These are phyloP conservation scores for Drosophila dunni DNA, from an alignment of 1,140 invertebrate genomes.

Conservation along the genomic window DNA sequence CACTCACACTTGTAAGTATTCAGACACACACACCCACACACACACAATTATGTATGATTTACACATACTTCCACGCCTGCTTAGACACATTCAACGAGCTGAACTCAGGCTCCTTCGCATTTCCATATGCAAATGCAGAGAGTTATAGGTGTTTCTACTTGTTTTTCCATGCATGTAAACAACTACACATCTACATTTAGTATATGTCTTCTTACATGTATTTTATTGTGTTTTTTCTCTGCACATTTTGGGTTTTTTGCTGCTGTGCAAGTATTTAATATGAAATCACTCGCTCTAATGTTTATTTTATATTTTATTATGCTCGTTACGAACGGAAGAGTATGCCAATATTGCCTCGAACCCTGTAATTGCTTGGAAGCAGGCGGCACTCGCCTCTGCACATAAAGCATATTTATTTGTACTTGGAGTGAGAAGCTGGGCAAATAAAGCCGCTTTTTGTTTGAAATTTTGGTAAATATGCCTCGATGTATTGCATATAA, in stretches of 20 bases:
- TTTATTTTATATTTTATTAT: slow-evolving; percentile 14
- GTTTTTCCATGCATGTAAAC: neutral
- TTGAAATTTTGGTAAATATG: neutral
- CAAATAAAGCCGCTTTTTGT: neutral
- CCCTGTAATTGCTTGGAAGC: neutral
- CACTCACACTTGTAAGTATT: neutral
- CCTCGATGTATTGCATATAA: neutral
- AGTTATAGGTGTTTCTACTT: slow-evolving; percentile 24
- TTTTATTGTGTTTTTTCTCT: neutral
- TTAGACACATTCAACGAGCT: slow-evolving; percentile 43
- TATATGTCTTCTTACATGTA: neutral
- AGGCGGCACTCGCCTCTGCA: neutral
- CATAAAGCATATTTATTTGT: slow-evolving; percentile 1
- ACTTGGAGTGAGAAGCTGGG: neutral
- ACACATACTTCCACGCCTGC: slow-evolving; percentile 60
- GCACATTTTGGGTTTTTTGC: neutral
- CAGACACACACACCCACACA: slow-evolving; percentile 14
- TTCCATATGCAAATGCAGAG: slow-evolving; percentile 58
- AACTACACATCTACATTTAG: neutral
- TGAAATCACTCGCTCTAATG: slow-evolving; percentile 2
- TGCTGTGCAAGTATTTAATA: neutral
- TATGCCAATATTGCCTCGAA: neutral
- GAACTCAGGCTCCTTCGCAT: slow-evolving; percentile 22
- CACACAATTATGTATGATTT: slow-evolving; percentile 67
- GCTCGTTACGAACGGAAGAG: neutral